A percentile compares a stretch with the other conserved stretches of the same genome.
These are phyloP conservation scores for Amphipyra berbera DNA, from an alignment of 2,888 invertebrate genomes.

Conservation along the genomic window DNA sequence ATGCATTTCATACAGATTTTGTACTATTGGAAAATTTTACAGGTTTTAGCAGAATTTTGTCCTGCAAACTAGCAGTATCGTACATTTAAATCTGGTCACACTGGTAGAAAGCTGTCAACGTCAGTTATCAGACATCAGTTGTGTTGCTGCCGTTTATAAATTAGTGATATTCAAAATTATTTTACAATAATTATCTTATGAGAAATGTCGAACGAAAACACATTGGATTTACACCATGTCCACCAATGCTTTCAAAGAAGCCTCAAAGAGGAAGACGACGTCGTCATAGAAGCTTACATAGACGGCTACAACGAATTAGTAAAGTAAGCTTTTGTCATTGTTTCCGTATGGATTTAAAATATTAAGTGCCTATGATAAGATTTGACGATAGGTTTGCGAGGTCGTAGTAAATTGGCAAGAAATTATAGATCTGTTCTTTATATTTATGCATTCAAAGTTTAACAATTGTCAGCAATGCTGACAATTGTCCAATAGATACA, in stretches of 20 bases:
- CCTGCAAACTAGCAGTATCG: too few species aligned
- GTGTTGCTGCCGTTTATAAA: conserved; percentile 5
- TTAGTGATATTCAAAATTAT: conserved; percentile 18
- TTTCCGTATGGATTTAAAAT: conserved; percentile 68
- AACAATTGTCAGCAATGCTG: too few species aligned
- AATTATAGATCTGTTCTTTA: neutral
- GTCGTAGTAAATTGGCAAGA: conserved; percentile 17
- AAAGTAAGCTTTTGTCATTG: conserved; percentile 90
- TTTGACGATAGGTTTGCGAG: conserved; percentile 21
- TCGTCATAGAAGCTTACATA: conserved; percentile 93
- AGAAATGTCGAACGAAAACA: conserved; percentile 86
- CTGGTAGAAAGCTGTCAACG: too few species aligned
- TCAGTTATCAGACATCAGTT: too few species aligned
- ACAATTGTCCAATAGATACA: too few species aligned
- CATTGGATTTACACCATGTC: conserved; percentile 81
- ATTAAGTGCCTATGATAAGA: conserved; percentile 40
- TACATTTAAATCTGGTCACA: too few species aligned
- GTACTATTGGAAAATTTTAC: too few species aligned
- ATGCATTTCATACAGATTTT: too few species aligned
- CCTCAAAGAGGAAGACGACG: conserved; percentile 92
- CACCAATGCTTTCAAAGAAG: conserved; percentile 92
- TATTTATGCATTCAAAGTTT: too few species aligned
- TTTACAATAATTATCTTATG: conserved; percentile 47
- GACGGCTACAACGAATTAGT: conserved; percentile 95
- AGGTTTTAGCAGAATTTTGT: too few species aligned